Conservation (phyloP, 2,797 vertebrate genomes). For the Philypnodon macrostomus region DNA sequence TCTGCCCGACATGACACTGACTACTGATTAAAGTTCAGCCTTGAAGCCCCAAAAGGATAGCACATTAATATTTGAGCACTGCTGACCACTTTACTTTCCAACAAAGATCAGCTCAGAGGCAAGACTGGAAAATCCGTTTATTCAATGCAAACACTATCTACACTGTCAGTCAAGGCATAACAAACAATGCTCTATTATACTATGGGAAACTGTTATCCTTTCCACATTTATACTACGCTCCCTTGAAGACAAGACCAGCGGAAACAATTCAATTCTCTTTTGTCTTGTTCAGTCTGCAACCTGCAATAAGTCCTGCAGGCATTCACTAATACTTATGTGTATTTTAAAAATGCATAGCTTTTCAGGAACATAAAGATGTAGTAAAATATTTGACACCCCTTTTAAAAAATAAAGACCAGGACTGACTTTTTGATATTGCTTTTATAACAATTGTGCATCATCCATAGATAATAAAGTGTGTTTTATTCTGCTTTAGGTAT, state of each 20-base stretch:
- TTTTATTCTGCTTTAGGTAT: conserved; percentile 80
- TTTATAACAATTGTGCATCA: conserved; percentile 5
- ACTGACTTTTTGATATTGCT: conserved; percentile 19
- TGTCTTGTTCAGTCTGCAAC: conserved; percentile 12
- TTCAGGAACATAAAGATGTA: too few relatives aligned
- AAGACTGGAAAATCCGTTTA: conserved; percentile 51
- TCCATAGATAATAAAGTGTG: conserved; percentile 5
- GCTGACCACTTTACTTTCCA: conserved; percentile 45
- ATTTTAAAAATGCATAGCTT: not conserved
- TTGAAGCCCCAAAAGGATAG: conserved; percentile 42
- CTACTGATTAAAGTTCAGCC: conserved; percentile 58
- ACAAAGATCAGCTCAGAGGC: conserved; percentile 41
- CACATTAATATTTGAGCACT: conserved; percentile 62
- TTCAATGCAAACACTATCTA: conserved; percentile 10
- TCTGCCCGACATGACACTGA: conserved; percentile 42
- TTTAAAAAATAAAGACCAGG: conserved; percentile 20
- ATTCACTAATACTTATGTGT: conserved; percentile 11
- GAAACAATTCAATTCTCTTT: conserved; percentile 2
- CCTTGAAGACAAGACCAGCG: conserved; percentile 3
- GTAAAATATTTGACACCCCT: too few relatives aligned
- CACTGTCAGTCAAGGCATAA: conserved; percentile 17
- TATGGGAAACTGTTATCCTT: conserved; percentile 15
- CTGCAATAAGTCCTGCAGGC: not conserved
- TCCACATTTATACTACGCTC: not conserved
- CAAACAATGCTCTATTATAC: conserved; percentile 16